phyloP scores from a whole-genome alignment of 2,113 vertebrate genomes.

The Phrynosoma platyrhinos region DNA sequence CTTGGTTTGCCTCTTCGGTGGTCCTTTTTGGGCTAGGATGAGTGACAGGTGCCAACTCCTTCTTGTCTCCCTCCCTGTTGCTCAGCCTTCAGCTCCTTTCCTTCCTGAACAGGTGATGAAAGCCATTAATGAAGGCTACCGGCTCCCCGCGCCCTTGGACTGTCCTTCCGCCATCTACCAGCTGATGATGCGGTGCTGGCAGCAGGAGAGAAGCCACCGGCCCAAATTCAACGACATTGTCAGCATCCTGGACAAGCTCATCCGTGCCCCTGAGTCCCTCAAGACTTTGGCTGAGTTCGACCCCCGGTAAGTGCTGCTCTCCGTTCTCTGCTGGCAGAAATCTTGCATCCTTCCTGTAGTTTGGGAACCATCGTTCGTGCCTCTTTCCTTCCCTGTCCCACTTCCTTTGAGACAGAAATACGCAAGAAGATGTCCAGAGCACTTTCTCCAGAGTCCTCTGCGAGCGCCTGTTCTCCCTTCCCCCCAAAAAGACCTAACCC shows the following conservation, averaged over 20 bases:
- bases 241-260: constrained; percentile 94
- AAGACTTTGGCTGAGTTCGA: constrained; percentile 94
- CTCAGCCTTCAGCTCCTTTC: not conserved
- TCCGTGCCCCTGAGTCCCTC: constrained; percentile 92
- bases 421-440: not conserved
- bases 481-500: not conserved
- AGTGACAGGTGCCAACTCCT: rapidly evolving
- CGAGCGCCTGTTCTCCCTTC: rapidly evolving
- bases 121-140: constrained; percentile 94
- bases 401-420: too few species aligned
- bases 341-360: not conserved
- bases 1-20: too few species aligned
- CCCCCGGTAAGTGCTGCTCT: constrained; percentile 81
- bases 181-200: constrained; percentile 98
- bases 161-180: constrained; percentile 96
- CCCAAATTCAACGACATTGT: constrained; percentile 92
- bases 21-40: not conserved
- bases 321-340: too few species aligned
- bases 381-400: too few species aligned
- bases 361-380: not conserved
- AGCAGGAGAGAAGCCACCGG: constrained; percentile 90
- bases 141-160: constrained; percentile 93
- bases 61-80: not conserved
- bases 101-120: constrained; percentile 89
- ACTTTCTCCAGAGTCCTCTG: too few species aligned